A percentile compares a stretch with the other conserved stretches of the same genome.
These are phyloP conservation scores for Mesocentrotus franciscanus DNA, from an alignment of 53 echinoderm and acorn worm species.

Conservation along the genomic window DNA sequence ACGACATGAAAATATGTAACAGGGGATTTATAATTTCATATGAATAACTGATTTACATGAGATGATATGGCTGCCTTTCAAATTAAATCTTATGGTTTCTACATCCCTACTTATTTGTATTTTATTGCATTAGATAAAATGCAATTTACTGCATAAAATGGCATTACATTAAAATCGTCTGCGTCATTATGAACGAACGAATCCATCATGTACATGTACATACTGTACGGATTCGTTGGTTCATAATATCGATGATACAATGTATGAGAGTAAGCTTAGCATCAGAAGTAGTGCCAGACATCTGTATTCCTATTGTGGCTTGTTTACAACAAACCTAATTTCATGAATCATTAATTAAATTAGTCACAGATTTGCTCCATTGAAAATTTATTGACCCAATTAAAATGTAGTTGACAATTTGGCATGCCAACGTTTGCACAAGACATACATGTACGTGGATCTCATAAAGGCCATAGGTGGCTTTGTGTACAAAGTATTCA, in stretches of 20 bases:
- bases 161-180: too few relatives aligned
- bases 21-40: neutral
- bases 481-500: neutral
- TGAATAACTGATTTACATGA: neutral
- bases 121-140: neutral
- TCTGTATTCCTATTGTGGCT: neutral
- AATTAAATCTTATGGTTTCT: neutral
- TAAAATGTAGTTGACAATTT: neutral
- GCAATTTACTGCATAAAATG: too few relatives aligned
- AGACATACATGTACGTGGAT: neutral
- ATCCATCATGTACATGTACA: too few relatives aligned
- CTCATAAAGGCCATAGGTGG: neutral
- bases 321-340: slow-evolving; percentile 2
- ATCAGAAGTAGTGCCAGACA: neutral
- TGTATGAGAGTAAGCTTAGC: neutral
- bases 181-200: too few relatives aligned
- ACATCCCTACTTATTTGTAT: neutral
- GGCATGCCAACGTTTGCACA: neutral
- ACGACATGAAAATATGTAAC: neutral
- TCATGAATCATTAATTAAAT: slow-evolving; percentile 16
- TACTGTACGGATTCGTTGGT: too few relatives aligned
- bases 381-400: slow-evolving; percentile 27
- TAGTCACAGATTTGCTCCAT: neutral
- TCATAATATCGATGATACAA: neutral
- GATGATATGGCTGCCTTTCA: neutral